Evolutionary conservation across 2,888 invertebrate genomes (phyloP).

Genomic region (Agrochola lychnidis): DNA sequence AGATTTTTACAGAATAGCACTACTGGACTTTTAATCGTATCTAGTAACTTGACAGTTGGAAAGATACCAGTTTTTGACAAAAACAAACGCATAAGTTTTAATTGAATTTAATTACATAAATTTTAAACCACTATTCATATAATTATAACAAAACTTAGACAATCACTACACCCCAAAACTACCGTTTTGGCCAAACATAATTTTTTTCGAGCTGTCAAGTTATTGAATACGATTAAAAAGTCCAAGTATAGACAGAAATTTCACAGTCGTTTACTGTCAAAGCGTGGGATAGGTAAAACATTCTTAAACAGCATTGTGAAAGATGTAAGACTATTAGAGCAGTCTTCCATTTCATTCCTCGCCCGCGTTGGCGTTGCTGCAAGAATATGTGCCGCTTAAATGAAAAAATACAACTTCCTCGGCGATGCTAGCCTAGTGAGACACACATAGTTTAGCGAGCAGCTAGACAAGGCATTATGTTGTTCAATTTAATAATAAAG

Average conservation of each 20-base stretch:
- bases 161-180: too few relatives aligned
- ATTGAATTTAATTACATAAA: too few relatives aligned
- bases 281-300: background rate
- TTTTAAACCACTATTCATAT: too few relatives aligned
- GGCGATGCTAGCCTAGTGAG: constrained; percentile 53
- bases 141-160: too few relatives aligned
- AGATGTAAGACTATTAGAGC: constrained; percentile 20
- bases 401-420: constrained; percentile 69
- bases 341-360: constrained; percentile 34
- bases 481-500: constrained; percentile 83
- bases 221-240: too few relatives aligned
- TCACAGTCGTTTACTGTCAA: background rate
- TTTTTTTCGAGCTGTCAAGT: too few relatives aligned
- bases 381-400: constrained; percentile 55
- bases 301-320: constrained; percentile 8
- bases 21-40: too few relatives aligned
- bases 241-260: background rate
- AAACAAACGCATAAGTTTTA: too few relatives aligned
- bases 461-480: constrained; percentile 75
- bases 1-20: too few relatives aligned
- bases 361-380: constrained; percentile 18
- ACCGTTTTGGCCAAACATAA: too few relatives aligned
- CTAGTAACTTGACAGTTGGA: too few relatives aligned
- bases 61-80: too few relatives aligned
- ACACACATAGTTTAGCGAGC: constrained; percentile 61